Percentiles rank a stretch among this genome's conserved stretches.
Evolutionary conservation across 2,888 invertebrate genomes (phyloP).

Genomic region (Oligia latruncula): DNA sequence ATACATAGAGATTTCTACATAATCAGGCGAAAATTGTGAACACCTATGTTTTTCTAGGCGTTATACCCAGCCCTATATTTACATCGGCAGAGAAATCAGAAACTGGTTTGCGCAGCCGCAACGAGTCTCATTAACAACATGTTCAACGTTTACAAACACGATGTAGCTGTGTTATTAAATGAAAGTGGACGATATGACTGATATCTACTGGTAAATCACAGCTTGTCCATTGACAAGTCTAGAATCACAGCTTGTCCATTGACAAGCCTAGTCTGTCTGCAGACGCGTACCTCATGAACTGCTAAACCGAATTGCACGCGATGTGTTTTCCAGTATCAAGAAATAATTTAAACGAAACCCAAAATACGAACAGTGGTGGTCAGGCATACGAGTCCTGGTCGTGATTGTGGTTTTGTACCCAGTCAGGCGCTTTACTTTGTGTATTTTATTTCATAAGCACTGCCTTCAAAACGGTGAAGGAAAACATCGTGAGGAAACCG

Average conservation of each 20-base stretch:
- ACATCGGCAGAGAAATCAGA: conserved; percentile 65
- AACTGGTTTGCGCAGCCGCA: conserved; percentile 65
- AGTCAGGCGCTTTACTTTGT: no score
- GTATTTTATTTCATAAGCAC: no score
- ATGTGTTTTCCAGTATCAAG: background rate
- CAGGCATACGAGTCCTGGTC: no score
- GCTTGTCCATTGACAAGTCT: conserved; percentile 7
- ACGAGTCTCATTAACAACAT: conserved; percentile 71
- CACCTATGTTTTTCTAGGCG: conserved; percentile 29
- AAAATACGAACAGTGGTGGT: background rate
- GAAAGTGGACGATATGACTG: conserved; percentile 74
- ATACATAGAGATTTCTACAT: conserved; percentile 28
- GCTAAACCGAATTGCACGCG: background rate
- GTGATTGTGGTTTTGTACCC: no score
- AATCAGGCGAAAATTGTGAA: conserved; percentile 11
- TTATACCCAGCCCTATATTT: conserved; percentile 49
- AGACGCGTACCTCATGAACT: background rate
- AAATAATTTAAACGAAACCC: background rate
- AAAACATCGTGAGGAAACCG: no score
- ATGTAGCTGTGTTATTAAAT: conserved; percentile 71
- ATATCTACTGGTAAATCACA: conserved; percentile 51
- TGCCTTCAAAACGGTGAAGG: no score
- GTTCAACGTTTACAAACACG: conserved; percentile 69
- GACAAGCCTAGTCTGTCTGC: background rate
- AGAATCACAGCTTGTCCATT: conserved; percentile 26